These are phyloP conservation scores for Agriopis marginaria DNA, from an alignment of 2,888 invertebrate genomes.

Conservation along the genomic window DNA sequence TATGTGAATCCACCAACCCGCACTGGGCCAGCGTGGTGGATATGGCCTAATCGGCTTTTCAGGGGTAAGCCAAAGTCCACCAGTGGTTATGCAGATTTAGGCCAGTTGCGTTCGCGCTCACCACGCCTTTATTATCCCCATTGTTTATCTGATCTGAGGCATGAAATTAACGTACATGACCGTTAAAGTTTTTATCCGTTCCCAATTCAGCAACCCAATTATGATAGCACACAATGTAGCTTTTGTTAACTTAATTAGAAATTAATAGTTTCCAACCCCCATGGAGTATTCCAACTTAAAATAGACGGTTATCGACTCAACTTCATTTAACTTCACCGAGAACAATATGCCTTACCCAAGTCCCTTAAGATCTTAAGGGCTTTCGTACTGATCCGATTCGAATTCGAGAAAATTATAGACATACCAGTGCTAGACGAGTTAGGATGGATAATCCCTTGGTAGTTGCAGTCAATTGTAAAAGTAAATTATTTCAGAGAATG, in stretches of 20 bases:
- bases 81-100: too few relatives aligned
- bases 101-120: too few relatives aligned
- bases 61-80: too few relatives aligned
- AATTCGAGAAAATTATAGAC: not conserved
- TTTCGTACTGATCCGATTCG: constrained; percentile 1
- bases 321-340: constrained; percentile 30
- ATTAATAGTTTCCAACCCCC: constrained; percentile 25
- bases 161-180: not conserved
- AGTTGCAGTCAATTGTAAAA: not conserved
- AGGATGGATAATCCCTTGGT: not conserved
- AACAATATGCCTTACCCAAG: constrained; percentile 29
- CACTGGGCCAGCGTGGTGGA: too few relatives aligned
- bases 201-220: not conserved
- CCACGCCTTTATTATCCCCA: too few relatives aligned
- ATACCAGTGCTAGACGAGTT: not conserved
- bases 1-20: too few relatives aligned
- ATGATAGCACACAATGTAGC: constrained; percentile 3
- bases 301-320: constrained; percentile 27
- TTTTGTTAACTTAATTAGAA: constrained; percentile 27
- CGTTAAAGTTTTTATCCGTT: not conserved
- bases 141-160: too few relatives aligned
- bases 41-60: too few relatives aligned
- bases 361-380: constrained; percentile 25
- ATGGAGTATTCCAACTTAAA: constrained; percentile 24
- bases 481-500: not conserved